Percentiles rank a stretch among this genome's conserved stretches.
Evolutionary conservation across 2,113 vertebrate species (phyloP).

Genomic region (Python bivittatus): DNA sequence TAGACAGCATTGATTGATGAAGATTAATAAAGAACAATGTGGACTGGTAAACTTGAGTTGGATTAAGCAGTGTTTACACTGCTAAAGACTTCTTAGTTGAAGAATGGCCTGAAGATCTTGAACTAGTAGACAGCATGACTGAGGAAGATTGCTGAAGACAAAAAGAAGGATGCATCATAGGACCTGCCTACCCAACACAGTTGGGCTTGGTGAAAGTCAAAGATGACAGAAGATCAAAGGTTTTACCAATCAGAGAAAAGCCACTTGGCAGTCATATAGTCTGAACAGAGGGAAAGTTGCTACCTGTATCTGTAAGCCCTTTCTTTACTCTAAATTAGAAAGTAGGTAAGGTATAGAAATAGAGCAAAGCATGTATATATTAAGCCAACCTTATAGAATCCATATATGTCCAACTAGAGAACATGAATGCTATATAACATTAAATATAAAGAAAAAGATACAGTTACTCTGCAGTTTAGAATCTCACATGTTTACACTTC

Average conservation of each 20-base stretch:
- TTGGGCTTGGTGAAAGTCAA: no score
- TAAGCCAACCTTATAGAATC: background rate
- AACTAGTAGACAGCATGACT: background rate
- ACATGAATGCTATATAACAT: background rate
- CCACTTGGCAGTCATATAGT: background rate
- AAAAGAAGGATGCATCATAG: background rate
- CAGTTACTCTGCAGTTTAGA: background rate
- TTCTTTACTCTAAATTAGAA: background rate
- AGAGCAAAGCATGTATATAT: background rate
- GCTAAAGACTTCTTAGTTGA: background rate
- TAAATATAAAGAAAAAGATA: no score
- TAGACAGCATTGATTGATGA: background rate
- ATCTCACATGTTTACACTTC: background rate
- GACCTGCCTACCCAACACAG: background rate
- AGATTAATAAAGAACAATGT: background rate
- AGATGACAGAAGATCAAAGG: no score
- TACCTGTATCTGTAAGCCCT: background rate
- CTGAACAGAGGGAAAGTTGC: background rate
- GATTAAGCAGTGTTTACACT: background rate
- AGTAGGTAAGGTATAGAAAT: background rate
- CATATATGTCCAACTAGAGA: background rate
- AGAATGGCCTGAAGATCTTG: background rate
- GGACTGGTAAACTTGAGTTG: background rate
- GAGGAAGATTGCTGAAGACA: background rate
- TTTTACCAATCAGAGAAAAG: background rate